Percentiles rank a stretch among this genome's conserved stretches.
Evolutionary conservation across 2,888 invertebrate genomes (phyloP).

Genomic region (Metacarcinus magister): DNA sequence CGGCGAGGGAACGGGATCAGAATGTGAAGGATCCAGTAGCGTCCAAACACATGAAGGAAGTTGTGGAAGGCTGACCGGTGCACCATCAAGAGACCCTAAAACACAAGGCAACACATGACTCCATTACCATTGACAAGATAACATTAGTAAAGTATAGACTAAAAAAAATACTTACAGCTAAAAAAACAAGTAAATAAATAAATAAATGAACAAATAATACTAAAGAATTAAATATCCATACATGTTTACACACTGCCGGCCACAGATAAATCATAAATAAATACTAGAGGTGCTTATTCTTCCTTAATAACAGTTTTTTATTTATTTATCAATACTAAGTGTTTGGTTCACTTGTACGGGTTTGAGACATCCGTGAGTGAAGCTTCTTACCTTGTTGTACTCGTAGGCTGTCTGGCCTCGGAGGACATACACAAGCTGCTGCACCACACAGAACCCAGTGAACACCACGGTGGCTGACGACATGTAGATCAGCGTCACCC

Average conservation of each 20-base stretch:
- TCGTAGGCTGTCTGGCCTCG: conserved; percentile 82
- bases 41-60: conserved; percentile 82
- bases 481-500: conserved; percentile 81
- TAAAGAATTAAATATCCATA: background rate
- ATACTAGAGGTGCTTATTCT: background rate
- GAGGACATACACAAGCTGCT: conserved; percentile 80
- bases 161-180: background rate
- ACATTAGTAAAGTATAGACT: background rate
- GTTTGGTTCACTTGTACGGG: background rate
- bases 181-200: background rate
- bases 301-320: background rate
- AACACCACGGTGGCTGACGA: conserved; percentile 80
- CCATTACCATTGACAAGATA: background rate
- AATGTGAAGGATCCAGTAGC: conserved; percentile 81
- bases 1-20: conserved; percentile 82
- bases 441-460: conserved; percentile 81
- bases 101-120: background rate
- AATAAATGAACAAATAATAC: background rate
- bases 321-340: too few relatives aligned
- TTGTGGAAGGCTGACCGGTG: conserved; percentile 82
- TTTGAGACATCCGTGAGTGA: background rate
- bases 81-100: conserved; percentile 82
- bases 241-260: background rate
- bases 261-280: background rate
- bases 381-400: conserved; percentile 80